Base-by-base conservation (phyloP, 2,113 vertebrate genomes). In the Felis catus region DNA sequence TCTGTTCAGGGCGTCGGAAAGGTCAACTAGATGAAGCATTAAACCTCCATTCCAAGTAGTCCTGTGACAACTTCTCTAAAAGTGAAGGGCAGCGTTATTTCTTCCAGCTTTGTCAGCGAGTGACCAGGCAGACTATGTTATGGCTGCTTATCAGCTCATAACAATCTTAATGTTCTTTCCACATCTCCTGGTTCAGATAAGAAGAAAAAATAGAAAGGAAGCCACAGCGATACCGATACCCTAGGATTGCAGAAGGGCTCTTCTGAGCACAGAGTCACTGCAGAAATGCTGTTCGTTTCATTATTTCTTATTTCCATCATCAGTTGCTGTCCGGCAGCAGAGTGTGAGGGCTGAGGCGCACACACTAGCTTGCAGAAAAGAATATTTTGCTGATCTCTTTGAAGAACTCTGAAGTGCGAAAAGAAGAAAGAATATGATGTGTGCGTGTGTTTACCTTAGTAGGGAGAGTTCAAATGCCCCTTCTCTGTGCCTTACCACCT, bases 11-110 rank as follows among this genome's bases (percentile, higher is more conserved):
- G 36, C 65, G 18, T 0, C 0, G 68, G 51, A 79, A 97, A 98
- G 97, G 96, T 98, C 95, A 94, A 85, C 79, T 73, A 87, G 48
- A 95, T 97, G 94, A 96, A 96, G 91, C 96, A 90, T 83, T 97
- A 97, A 92, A 97, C 95, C 76, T n/a, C 53, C 39, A 39, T 95
- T 85, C 53, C 70, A 85, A 90, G 84, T 91, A 95, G 87, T 68
- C 33, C 48, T 95, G 7, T 89, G 84, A 70, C 51, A 87, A 94
- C 74, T 96, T 86, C 80, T 78, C 92, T 96, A 76, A 85, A 97
- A 98, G 95, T 39, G 33, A 97, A 97, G 74, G 65, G 53, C 95
- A 51, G 58, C 2, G 8, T 19, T 89, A 16, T 78, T 95, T 90
- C 70, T 55, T 79, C 58, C 36, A 85, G 55, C n/a, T 91, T 83